Evolutionary conservation across 2,113 vertebrate species (phyloP), one percentile per base, ranked within the genome.

Genomic region (Podocnemis expansa): DNA sequence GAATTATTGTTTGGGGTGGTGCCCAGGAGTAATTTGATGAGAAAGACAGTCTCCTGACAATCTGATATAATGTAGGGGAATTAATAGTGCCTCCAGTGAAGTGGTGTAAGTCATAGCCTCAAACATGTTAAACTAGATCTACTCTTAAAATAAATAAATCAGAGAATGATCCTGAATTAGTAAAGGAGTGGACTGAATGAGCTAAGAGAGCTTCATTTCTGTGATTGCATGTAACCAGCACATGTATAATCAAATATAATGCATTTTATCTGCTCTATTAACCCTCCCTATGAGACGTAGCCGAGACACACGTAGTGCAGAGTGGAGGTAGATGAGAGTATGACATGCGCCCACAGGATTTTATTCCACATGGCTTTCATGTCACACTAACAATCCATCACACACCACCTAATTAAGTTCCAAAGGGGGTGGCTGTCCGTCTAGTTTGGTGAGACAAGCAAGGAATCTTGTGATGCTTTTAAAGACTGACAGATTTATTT

Each of bases 51-150:
- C 34, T 38, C 34, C n/a, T 38, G 6, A n/a, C 7, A 34, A 14
- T 67, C n/a, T 5, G 19, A 21, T 70, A 38, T 21, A 70, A 70
- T 2, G 60, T 60, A 22, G 79, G 2, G 47, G 47, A 47, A 47
- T 47, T 8, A 38, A 2, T 16, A 2, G 27, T 83, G 52, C 45
- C 76, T 0, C 0, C 67, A 92, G 34, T 21, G 92, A 87, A 96
- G 63, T 89, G 91, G 89, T 90, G 95, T 89, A 96, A 96, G 73
- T 41, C 56, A 1, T 41, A 78, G 79, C 67, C 67, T 85, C 34
- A 0, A 1, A 49, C 63, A 87, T 88, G 82, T 93, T 14, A 43
- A 43, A 45, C 38, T 45, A 27, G 70, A 75, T 13, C 73, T 29
- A 76, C 51, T 16, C 41, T 38, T 25, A 43, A 22, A 75, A 41